Evolutionary conservation across 2,113 vertebrate species (phyloP), one percentile per base, ranked within the genome.

Genomic region (Sorex araneus): DNA sequence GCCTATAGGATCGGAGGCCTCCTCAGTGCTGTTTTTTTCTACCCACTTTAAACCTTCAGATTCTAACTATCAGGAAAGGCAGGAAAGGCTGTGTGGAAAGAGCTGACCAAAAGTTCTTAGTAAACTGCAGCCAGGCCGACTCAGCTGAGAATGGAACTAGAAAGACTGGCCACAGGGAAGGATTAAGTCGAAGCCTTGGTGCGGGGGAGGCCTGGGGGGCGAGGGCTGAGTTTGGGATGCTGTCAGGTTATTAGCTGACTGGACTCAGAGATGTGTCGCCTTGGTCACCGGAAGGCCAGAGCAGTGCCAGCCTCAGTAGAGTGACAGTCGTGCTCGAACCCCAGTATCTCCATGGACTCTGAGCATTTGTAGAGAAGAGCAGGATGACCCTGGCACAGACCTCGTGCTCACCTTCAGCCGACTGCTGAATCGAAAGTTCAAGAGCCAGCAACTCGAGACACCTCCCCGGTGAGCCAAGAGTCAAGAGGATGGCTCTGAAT

Each of bases 401-500:
- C 92, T 88, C 82, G 50, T 74, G 92, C 73, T 95, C 85, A 73
- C 76, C 87, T 89, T 63, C 81, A 74, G 70, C 71, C 78, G 95
- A 50, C 4, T 96, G 78, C 81, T 80, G 78, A 78, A 92, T 81
- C 93, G 45, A 77, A 96, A 89, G 71, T 96, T 63, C 54, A n/a
- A 92, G 69, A 50, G 90, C 63, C 43, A 93, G 89, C 79, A 60
- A 57, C 77, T 43, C 19, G 75, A 87, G 89, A 66, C 80, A 12
- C 87, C 70, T 78, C 83, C 87, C 70, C 1, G 2, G 95, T 8
- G 80, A 78, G 91, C 71, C 77, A 54, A 32, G 18, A 89, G 92
- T 16, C n/a, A 78, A 84, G 94, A 97, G 93, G 12, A 99, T 98
- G 98, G 98, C 97, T 97, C 97, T 94, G 19, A 97, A 97, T 78